phyloP scores from a whole-genome alignment of 2,113 vertebrate species.

The Laterallus jamaicensis region DNA sequence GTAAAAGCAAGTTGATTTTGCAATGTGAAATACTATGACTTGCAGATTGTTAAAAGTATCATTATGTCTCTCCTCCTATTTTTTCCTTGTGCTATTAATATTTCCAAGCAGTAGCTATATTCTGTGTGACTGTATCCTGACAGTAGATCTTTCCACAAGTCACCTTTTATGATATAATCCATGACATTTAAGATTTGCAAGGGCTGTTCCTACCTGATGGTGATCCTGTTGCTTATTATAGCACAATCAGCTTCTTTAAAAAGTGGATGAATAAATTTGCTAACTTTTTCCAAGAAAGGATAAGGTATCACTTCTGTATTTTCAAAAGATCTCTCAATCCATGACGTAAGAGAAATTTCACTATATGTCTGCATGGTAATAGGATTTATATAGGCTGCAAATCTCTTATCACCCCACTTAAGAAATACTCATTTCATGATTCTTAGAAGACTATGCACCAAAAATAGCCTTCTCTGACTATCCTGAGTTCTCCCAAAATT shows the following conservation, averaged over 20 bases:
- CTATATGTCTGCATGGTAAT: slow-evolving; percentile 2
- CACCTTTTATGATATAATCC: slow-evolving; percentile 1
- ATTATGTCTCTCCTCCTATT: neutral
- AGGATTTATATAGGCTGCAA: slow-evolving; percentile 43
- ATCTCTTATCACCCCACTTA: slow-evolving; percentile 31
- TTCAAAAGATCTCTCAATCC: slow-evolving; percentile 9
- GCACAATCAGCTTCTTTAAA: neutral
- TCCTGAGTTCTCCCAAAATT: neutral
- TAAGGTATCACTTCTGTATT: neutral
- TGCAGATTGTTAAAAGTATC: neutral
- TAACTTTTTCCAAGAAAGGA: neutral
- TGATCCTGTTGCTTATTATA: neutral
- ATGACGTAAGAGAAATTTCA: neutral
- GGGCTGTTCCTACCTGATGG: neutral
- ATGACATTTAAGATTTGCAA: neutral
- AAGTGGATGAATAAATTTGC: neutral
- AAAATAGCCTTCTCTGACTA: slow-evolving; percentile 27
- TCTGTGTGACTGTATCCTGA: neutral
- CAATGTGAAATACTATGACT: neutral
- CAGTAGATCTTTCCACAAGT: neutral
- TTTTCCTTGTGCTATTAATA: neutral
- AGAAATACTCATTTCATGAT: slow-evolving; percentile 28
- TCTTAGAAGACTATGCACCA: neutral
- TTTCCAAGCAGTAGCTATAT: neutral
- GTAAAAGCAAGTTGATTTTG: neutral